Evolutionary conservation across 2,888 invertebrate genomes (phyloP).

Genomic region (Hyposoter didymator): DNA sequence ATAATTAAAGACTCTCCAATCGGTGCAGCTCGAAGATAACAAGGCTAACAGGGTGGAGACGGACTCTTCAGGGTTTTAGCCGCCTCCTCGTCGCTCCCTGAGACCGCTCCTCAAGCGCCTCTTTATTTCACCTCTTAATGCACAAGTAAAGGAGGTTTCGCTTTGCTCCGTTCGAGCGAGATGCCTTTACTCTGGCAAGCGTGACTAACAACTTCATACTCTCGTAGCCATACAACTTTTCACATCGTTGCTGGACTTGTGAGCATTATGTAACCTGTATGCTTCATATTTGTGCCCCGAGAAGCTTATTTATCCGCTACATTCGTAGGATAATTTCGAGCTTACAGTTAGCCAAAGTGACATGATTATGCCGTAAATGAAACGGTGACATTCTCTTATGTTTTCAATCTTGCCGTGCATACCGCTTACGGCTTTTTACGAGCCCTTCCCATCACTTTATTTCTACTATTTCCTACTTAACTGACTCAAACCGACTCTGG

Average conservation of each 20-base stretch:
- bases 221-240: slow-evolving; percentile 69
- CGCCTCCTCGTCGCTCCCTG: slow-evolving; percentile 53
- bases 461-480: background rate
- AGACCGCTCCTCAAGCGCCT: slow-evolving; percentile 20
- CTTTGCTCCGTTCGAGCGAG: slow-evolving; percentile 60
- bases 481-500: background rate
- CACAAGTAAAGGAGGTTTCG: slow-evolving; percentile 49
- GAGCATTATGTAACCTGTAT: slow-evolving; percentile 30
- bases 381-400: background rate
- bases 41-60: slow-evolving; percentile 67
- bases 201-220: slow-evolving; percentile 82
- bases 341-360: background rate
- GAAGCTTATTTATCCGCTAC: background rate
- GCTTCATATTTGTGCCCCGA: background rate
- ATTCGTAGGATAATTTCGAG: background rate
- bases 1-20: slow-evolving; percentile 76
- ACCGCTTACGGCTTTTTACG: background rate
- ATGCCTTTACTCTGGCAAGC: slow-evolving; percentile 72
- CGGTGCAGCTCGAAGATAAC: slow-evolving; percentile 71
- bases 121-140: slow-evolving; percentile 14
- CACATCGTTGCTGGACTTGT: slow-evolving; percentile 55
- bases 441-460: background rate
- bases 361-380: background rate
- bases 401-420: background rate
- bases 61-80: slow-evolving; percentile 45